Percentiles rank a stretch among this genome's conserved stretches.
phyloP scores from a whole-genome alignment of 1,140 invertebrate species.

The Trachymyrmex septentrionalis region DNA sequence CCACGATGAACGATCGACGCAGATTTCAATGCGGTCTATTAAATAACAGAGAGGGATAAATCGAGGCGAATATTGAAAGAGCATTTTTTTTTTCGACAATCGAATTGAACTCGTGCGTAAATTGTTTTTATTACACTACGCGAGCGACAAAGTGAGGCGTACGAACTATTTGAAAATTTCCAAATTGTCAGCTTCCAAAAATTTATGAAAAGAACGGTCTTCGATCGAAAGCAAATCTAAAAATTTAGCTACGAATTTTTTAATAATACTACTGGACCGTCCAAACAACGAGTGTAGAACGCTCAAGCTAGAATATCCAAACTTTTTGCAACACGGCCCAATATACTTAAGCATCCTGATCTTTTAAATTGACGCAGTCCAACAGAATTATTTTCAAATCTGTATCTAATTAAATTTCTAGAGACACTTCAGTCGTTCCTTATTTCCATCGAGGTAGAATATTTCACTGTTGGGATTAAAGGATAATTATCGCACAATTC shows the following conservation, averaged over 20 bases:
- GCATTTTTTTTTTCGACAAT: neutral
- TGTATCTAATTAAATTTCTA: too few relatives aligned
- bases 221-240: too few relatives aligned
- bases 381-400: too few relatives aligned
- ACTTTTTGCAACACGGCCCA: too few relatives aligned
- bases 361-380: too few relatives aligned
- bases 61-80: neutral
- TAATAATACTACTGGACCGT: too few relatives aligned
- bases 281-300: too few relatives aligned
- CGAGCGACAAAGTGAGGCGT: neutral
- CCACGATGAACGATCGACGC: neutral
- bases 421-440: too few relatives aligned
- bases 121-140: neutral
- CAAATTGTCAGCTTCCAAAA: neutral
- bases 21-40: conserved; percentile 13
- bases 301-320: too few relatives aligned
- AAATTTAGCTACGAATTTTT: too few relatives aligned
- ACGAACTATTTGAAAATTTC: neutral
- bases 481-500: neutral
- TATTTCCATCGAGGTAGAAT: too few relatives aligned
- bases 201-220: neutral
- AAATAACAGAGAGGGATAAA: neutral
- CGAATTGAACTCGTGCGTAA: neutral
- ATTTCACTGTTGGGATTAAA: conserved; percentile 2
- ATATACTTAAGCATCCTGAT: too few relatives aligned